These are phyloP conservation scores for Hedychridium roseum DNA, from an alignment of 2,888 invertebrate genomes.

Conservation along the genomic window DNA sequence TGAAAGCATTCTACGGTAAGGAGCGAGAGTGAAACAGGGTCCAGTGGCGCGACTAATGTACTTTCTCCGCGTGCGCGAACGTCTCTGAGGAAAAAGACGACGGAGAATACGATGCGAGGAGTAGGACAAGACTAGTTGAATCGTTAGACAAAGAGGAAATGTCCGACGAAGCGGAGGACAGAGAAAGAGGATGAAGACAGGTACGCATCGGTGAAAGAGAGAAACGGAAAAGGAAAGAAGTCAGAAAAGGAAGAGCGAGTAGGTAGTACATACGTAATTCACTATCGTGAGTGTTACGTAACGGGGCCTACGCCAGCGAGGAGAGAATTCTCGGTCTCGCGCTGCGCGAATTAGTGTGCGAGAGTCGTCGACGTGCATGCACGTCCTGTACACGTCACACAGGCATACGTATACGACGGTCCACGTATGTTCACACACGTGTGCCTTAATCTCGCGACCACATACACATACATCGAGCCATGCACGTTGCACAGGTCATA, in stretches of 20 bases:
- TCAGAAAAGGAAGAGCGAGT: conserved; percentile 32
- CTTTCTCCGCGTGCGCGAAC: conserved; percentile 41
- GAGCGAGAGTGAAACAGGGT: conserved; percentile 47
- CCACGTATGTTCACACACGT: too few species aligned
- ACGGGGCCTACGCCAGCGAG: conserved; percentile 28
- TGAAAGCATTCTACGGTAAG: conserved; percentile 40
- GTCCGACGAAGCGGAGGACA: conserved; percentile 9
- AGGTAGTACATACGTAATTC: conserved; percentile 39
- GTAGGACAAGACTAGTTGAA: conserved; percentile 30
- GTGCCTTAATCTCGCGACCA: not conserved
- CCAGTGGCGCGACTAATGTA: conserved; percentile 35
- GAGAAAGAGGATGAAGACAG: conserved; percentile 9
- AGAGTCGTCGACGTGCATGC: not conserved
- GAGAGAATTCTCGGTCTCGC: conserved; percentile 26
- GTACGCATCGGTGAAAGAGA: conserved; percentile 11
- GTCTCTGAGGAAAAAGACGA: not conserved
- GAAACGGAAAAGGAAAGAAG: conserved; percentile 19
- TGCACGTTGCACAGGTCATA: not conserved
- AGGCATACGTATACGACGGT: too few species aligned
- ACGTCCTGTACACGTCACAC: not conserved
- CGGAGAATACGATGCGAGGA: conserved; percentile 11
- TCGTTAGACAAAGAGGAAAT: conserved; percentile 36
- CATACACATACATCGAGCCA: not conserved
- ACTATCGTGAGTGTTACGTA: conserved; percentile 45
- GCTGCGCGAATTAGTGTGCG: not conserved